Base-by-base conservation (phyloP, 2,113 vertebrate species). In the Rostratula benghalensis region DNA sequence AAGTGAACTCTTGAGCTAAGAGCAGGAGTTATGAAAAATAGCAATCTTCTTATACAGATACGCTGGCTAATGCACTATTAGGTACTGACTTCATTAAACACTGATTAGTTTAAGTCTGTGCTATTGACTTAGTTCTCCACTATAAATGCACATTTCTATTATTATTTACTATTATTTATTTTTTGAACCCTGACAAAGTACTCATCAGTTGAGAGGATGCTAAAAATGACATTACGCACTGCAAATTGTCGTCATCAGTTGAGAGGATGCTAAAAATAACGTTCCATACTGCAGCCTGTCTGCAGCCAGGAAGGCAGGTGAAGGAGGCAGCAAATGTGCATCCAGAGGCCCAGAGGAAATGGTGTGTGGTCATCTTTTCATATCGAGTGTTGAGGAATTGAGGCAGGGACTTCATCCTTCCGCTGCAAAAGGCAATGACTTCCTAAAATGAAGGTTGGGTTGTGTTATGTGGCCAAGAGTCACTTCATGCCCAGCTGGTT, bases 81-180 rank as follows among this genome's bases (percentile, higher is more conserved):
- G 50, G 18, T 61, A 63, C 59, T 54, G 63, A 92, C 83, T 97
- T 94, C 65, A 73, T 85, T 94, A 73, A 87, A 54, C 21, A 4
- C 77, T 59, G 83, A 91, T 95, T 82, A 77, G 77, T 82, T 83
- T 41, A 82, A 83, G 68, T 76, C 50, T 91, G 91, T 82, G 23
- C 70, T 82, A 9, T 83, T 69, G 78, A 91, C 74, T 90, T 70
- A 35, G 21, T 69, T 46, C 45, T 15, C 31, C 27, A 14, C 15
- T 51, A 60, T 54, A 68, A 92, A 64, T n/a, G 64, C 13, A 48
- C 15, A 3, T 76, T 95, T 77, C 75, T 50, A 45, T 90, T 54
- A 51, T 86, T 95, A 87, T 74, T 96, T 96, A 69, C 57, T 64
- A 17, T 64, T 77, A 59, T 46, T 89, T 76, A 12, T 83, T 75